Base-by-base conservation (phyloP, 2,113 vertebrate genomes). In the Caloenas nicobarica region DNA sequence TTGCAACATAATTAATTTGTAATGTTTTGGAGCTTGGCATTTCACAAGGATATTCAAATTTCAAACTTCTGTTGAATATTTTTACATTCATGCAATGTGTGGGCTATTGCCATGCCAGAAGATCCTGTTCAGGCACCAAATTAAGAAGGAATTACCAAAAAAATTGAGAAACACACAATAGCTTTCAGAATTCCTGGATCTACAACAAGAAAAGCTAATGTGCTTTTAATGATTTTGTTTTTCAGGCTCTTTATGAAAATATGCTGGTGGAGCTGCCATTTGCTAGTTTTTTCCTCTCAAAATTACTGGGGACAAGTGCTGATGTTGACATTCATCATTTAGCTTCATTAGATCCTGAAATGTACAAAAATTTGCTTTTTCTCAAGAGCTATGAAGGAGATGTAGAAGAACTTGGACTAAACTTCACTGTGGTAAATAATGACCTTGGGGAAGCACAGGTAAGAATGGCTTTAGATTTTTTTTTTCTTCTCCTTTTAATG, bases 271-370 rank as follows among this genome's bases (percentile, higher is more conserved):
- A 99, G 91, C 96, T 99, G 94, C 99, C 99, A 5, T 99, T 99
- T 46, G 99, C 99, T 28, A 99, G 99, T 91, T 99, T 99, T 97
- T 99, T 99, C 96, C 97, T 99, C n/a, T 99, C 99, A 74, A 99
- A 99, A 94, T 97, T 99, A 77, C 93, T 99, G 91, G 99, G 99
- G 34, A 99, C 99, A 71, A 99, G 99, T 3, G 99, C 99, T 2
- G 99, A 99, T 13, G 99, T 99, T 88, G 99, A 99, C 96, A 99
- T 99, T 93, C 99, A 99, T 97, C 99, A 99, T 91, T 97, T 99
- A 94, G 99, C 99, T 50, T 99, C 99, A 1, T 79, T 99, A 74
- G 99, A 99, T 95, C 99, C 99, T 0, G 99, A 99, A 96, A 99
- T 99, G 98, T 99, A 99, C 95, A 98, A 98, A 81, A 99, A 99